Evolutionary conservation across 2,888 invertebrate genomes (phyloP), one percentile per base, ranked within the genome.

Genomic region (Pachycephus smyrnensis): DNA sequence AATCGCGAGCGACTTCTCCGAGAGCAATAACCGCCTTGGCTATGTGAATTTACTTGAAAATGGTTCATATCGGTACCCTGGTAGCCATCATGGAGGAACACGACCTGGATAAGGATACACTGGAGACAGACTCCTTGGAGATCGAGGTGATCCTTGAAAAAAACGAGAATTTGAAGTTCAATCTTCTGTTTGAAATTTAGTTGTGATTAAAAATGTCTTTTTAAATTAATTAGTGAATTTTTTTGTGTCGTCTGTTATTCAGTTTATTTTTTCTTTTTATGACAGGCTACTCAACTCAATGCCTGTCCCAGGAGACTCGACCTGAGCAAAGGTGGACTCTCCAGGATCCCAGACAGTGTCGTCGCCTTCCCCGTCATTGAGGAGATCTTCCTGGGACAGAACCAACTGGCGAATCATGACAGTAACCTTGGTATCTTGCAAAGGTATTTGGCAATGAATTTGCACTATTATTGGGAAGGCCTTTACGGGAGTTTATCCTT

Each of bases 61-160:
- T 88, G 87, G 82, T 89, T 77, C 86, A 84, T 76, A 81, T 86
- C 75, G 86, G 83, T 81, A 83, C 84, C 78, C 82, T 89, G 80
- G 84, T 88, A 74, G 87, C 86, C 80, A 88, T 88, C 76, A 89
- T 89, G 90, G 89, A 89, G 80, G 89, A 89, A 81, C 86, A 84
- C 81, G 86, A 89, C 75, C 79, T 84, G 79, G 85, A 86, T 76
- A 85, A 85, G 77, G 89, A 90, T 79, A 86, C 86, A 76, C 86
- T 91, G 84, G 91, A 91, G 75, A 87, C 88, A 75, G 91, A 91
- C 84, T 91, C 91, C 36, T 84, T 91, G 77, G 90, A 90, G 82
- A 86, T 86, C 75, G 91, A 91, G 91, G 91, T 91, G 88, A 88
- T 2, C 55, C 2, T 55, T 55, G 23, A 9, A 4, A 23, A 55